A percentile compares a stretch with the other conserved stretches of the same genome.
These are phyloP conservation scores for Monomorium pharaonis DNA, from an alignment of 1,140 invertebrate genomes.

Conservation along the genomic window DNA sequence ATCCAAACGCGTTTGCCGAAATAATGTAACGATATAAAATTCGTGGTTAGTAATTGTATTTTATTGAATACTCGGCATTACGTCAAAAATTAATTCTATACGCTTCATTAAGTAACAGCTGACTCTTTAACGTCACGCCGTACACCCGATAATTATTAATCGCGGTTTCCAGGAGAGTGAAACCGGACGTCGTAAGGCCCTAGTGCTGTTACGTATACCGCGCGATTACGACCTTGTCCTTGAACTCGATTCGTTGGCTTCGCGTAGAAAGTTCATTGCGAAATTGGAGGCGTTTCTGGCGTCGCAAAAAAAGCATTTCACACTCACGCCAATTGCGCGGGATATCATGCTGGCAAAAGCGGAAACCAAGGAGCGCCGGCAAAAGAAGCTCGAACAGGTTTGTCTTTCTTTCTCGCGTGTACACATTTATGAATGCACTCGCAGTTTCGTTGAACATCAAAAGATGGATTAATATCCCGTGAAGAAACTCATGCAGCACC, in stretches of 20 bases:
- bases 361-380: conserved; percentile 97
- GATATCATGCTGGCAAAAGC: conserved; percentile 97
- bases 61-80: neutral
- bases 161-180: conserved; percentile 87
- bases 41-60: neutral
- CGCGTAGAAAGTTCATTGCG: conserved; percentile 94
- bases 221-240: conserved; percentile 98
- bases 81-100: neutral
- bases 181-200: conserved; percentile 92
- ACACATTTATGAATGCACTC: neutral
- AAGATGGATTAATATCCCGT: neutral
- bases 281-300: conserved; percentile 94
- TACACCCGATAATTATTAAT: conserved; percentile 43
- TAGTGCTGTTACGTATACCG: conserved; percentile 94
- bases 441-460: neutral
- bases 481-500: neutral
- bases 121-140: conserved; percentile 4
- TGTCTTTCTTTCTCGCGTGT: neutral
- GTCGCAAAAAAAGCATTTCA: conserved; percentile 93
- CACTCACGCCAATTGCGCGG: conserved; percentile 86
- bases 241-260: conserved; percentile 93
- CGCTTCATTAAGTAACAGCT: neutral
- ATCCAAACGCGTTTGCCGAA: neutral
- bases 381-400: conserved; percentile 94
- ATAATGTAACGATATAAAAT: neutral